phyloP scores from a whole-genome alignment of 2,797 vertebrate genomes.

The Geotrypetes seraphini region DNA sequence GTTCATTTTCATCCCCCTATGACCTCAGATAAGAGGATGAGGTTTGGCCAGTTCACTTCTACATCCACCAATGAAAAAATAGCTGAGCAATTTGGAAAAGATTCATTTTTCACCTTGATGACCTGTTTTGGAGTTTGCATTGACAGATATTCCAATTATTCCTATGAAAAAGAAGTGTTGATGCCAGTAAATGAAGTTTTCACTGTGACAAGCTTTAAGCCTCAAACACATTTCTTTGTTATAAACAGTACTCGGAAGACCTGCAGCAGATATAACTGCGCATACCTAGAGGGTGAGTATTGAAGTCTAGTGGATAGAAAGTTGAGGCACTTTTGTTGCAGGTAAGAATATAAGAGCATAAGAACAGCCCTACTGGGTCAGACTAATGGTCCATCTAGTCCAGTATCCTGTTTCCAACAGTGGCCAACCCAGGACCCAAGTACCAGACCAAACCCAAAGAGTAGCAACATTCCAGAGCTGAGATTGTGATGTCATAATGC shows the following conservation, averaged over 20 bases:
- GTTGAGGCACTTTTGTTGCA: too few relatives aligned
- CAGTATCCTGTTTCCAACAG: too few relatives aligned
- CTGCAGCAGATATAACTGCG: conserved; percentile 4
- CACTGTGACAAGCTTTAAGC: neutral
- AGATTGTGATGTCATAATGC: too few relatives aligned
- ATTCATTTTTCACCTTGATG: conserved; percentile 1
- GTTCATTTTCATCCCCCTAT: too few relatives aligned
- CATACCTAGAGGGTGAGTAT: conserved; percentile 5
- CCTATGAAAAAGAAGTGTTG: neutral
- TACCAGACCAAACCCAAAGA: too few relatives aligned
- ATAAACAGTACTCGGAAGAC: neutral
- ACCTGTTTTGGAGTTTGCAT: conserved; percentile 12
- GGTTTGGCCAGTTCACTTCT: conserved; percentile 17
- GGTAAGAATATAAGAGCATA: too few relatives aligned
- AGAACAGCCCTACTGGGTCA: too few relatives aligned
- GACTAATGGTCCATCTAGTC: too few relatives aligned
- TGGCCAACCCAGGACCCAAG: too few relatives aligned
- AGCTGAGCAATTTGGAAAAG: neutral
- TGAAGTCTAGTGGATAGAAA: too few relatives aligned
- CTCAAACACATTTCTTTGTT: neutral
- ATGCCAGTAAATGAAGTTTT: conserved; percentile 11
- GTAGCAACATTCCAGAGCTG: too few relatives aligned
- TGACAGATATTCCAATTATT: neutral
- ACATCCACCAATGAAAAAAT: neutral
- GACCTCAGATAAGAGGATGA: neutral